Conservation (phyloP, 2,113 vertebrate species). For the Pithys albifrons region DNA sequence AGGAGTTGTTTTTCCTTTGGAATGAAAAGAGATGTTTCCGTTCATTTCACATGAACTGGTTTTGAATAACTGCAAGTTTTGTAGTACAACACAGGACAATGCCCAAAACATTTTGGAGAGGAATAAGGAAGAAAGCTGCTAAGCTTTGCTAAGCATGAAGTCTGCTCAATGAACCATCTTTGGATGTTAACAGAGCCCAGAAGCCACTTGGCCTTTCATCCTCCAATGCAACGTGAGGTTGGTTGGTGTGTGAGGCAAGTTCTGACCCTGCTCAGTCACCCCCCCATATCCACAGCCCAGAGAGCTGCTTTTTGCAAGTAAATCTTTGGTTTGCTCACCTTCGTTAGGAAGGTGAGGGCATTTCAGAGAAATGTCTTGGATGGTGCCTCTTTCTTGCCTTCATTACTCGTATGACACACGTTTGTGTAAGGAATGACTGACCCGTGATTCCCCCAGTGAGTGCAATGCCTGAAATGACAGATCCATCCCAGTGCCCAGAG, state of each 20-base stretch:
- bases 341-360: background rate
- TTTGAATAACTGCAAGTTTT: constrained; percentile 17
- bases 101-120: background rate
- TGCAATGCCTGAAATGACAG: background rate
- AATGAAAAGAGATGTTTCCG: constrained; percentile 13
- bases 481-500: background rate
- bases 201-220: background rate
- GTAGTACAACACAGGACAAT: constrained; percentile 4
- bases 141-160: background rate
- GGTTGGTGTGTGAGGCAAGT: background rate
- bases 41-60: constrained; percentile 15
- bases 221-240: background rate
- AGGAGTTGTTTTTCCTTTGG: constrained; percentile 42
- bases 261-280: background rate
- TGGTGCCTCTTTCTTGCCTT: background rate
- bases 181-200: background rate
- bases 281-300: background rate
- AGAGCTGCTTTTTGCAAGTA: background rate
- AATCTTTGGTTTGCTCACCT: background rate
- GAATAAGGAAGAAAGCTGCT: constrained; percentile 3
- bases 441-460: background rate
- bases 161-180: background rate
- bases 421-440: background rate
- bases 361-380: background rate
- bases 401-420: background rate